These are phyloP conservation scores for Chesias legatella DNA, from an alignment of 2,888 invertebrate genomes.

Conservation along the genomic window DNA sequence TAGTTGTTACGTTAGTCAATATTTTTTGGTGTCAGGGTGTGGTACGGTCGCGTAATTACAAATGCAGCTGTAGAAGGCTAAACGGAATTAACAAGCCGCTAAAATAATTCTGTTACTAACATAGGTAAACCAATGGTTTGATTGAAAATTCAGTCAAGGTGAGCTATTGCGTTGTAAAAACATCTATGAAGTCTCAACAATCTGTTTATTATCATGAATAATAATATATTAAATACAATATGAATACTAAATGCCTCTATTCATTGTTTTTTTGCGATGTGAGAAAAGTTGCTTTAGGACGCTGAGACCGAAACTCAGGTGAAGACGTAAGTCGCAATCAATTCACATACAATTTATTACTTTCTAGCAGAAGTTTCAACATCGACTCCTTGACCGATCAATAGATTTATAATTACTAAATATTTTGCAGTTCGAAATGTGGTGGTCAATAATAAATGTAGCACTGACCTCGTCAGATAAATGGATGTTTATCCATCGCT, in stretches of 20 bases:
- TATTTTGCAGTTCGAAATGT: slow-evolving; percentile 31
- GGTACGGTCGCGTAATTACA: slow-evolving; percentile 26
- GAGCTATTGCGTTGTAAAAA: slow-evolving; percentile 37
- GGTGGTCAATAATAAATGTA: slow-evolving; percentile 45
- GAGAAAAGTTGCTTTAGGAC: no score
- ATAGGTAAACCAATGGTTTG: slow-evolving; percentile 37
- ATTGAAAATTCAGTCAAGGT: slow-evolving; percentile 46
- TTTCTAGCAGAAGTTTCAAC: slow-evolving; percentile 30
- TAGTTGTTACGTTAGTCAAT: slow-evolving; percentile 26
- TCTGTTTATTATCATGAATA: slow-evolving; percentile 18
- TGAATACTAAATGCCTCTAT: no score
- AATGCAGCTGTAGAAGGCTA: slow-evolving; percentile 16
- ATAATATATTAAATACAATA: slow-evolving; percentile 6
- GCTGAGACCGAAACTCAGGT: no score
- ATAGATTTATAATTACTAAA: slow-evolving; percentile 36
- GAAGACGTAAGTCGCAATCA: no score
- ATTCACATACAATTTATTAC: slow-evolving; percentile 4
- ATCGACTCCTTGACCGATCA: slow-evolving; percentile 44
- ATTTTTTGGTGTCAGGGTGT: slow-evolving; percentile 32
- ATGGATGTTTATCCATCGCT: slow-evolving; percentile 14
- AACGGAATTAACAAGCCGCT: slow-evolving; percentile 27
- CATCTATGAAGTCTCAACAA: slow-evolving; percentile 23
- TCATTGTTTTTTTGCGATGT: no score
- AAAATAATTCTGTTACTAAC: slow-evolving; percentile 34
- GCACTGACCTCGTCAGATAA: slow-evolving; percentile 39